phyloP scores from a whole-genome alignment of 2,888 invertebrate genomes.

The Harpalus rufipes region DNA sequence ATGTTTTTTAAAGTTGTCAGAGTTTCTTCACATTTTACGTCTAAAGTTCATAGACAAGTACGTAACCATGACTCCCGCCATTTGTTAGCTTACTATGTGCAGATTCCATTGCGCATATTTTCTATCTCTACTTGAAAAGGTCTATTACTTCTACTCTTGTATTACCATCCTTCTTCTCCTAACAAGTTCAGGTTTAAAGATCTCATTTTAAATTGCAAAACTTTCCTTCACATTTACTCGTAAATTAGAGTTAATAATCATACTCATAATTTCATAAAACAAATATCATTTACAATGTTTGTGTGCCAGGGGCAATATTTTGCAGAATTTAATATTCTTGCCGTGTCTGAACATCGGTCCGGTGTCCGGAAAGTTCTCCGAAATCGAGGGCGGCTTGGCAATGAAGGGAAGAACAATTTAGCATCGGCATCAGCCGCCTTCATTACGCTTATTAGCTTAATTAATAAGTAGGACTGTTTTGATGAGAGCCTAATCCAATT shows the following conservation, averaged over 20 bases:
- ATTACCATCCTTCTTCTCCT: too few species aligned
- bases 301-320: conserved; percentile 21
- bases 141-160: too few species aligned
- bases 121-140: too few species aligned
- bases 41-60: too few species aligned
- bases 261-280: conserved; percentile 20
- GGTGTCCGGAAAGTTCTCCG: conserved; percentile 10
- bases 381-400: neutral
- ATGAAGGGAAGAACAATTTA: conserved; percentile 8
- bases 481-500: conserved; percentile 29
- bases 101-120: too few species aligned
- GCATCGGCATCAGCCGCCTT: conserved; percentile 21
- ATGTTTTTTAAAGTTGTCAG: too few species aligned
- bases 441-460: conserved; percentile 41
- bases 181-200: too few species aligned
- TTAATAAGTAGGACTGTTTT: conserved; percentile 39
- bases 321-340: conserved; percentile 27
- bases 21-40: too few species aligned
- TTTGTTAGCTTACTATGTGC: too few species aligned
- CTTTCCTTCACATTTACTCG: too few species aligned
- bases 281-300: conserved; percentile 16
- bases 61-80: too few species aligned
- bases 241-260: conserved; percentile 20
- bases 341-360: conserved; percentile 4
- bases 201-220: too few species aligned